phyloP scores from a whole-genome alignment of 2,888 invertebrate genomes.

The Pedicia rivosa region DNA sequence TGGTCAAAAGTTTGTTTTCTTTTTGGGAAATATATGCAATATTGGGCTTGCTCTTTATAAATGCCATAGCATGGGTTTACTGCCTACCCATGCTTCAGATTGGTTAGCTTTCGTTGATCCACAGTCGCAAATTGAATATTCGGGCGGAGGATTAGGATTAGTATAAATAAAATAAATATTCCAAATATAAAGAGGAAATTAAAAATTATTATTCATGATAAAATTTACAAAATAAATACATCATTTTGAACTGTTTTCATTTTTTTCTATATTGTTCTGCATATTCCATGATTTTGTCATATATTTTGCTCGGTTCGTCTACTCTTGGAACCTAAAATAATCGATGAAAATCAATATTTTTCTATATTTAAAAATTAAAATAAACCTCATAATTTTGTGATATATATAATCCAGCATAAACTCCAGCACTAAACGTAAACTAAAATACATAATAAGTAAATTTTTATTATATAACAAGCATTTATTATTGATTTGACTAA shows the following conservation, averaged over 20 bases:
- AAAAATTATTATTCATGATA: constrained; percentile 1
- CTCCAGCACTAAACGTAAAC: constrained; percentile 47
- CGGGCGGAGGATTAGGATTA: constrained; percentile 64
- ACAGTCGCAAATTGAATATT: constrained; percentile 66
- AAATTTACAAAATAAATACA: neutral
- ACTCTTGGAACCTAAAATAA: constrained; percentile 61
- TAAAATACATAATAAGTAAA: constrained; percentile 24
- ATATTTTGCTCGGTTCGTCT: constrained; percentile 61
- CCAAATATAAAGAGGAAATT: constrained; percentile 3
- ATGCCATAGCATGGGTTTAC: constrained; percentile 92
- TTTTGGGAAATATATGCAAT: constrained; percentile 86
- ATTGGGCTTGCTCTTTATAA: constrained; percentile 87
- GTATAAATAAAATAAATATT: constrained; percentile 21
- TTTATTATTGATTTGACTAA: constrained; percentile 1
- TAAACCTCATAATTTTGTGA: constrained; percentile 57
- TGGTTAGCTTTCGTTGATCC: constrained; percentile 97
- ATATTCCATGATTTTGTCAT: constrained; percentile 51
- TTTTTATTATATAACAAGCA: constrained; percentile 7
- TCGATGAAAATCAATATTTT: constrained; percentile 11
- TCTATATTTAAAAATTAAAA: constrained; percentile 10
- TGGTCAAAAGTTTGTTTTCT: constrained; percentile 84
- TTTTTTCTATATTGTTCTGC: constrained; percentile 42
- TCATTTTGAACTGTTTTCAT: constrained; percentile 13
- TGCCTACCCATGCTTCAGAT: constrained; percentile 94
- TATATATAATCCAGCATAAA: constrained; percentile 56